Base-by-base conservation (phyloP, 2,113 vertebrate genomes). In the Carassius gibelio region DNA sequence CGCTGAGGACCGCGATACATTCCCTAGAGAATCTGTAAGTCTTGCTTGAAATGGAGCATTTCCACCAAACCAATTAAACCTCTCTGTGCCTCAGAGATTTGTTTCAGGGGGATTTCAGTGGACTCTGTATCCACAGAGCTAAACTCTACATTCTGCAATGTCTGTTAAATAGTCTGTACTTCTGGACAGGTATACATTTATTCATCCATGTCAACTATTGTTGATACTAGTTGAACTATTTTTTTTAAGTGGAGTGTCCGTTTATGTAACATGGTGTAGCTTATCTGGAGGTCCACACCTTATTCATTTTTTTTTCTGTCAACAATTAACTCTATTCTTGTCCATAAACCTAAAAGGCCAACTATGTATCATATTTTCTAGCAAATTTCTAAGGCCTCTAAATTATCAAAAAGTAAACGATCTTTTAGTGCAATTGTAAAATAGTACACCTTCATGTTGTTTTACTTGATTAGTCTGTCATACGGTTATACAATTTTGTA, bases 31-130 rank as follows among this genome's bases (percentile, higher is more conserved):
- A 19, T 42, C 34, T 0, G n/a, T 5, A n/a, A 42, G 21, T 42
- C 36, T 79, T 23, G 19, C 55, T 61, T 79, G 34, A 79, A 62
- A 79, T 79, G 57, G 21, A 79, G 21, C 57, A 79, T 26, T 36
- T 62, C 19, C 57, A 3, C 34, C 77, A 75, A 75, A 75, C 71
- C 42, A 62, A 79, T 62, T 45, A 79, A 45, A 62, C 7, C 34
- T 23, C 14, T 8, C 17, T 38, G 13, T 77, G 19, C 21, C 74
- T 42, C 36, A 5, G n/a, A 75, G 71, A 75, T 48, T 23, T 23
- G 71, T 75, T 75, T 15, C 21, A 50, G 71, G 71, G 21, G n/a
- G 15, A 75, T 75, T 48, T 50, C 8, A 34, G 1, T 71, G 8
- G 30, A 30, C n/a, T 66, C 11, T 1, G 68, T 69, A 71, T 34